These are phyloP conservation scores for Xyrichtys novacula DNA, from an alignment of 2,797 vertebrate species.

Conservation along the genomic window DNA sequence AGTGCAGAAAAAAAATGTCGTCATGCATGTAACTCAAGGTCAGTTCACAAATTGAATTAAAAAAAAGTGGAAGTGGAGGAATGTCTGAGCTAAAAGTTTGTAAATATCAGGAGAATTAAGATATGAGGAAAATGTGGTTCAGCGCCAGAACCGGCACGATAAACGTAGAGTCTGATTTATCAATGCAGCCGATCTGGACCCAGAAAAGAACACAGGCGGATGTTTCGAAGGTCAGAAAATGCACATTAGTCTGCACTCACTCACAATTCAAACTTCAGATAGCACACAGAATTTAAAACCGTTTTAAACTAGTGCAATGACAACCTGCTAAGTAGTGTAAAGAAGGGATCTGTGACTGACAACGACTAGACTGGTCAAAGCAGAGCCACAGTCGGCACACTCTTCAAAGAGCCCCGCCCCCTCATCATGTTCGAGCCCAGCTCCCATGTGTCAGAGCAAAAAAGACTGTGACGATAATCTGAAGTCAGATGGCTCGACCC, in stretches of 20 bases:
- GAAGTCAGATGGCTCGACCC: too few species aligned
- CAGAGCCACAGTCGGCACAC: too few species aligned
- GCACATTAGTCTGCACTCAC: slow-evolving; percentile 61
- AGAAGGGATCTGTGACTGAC: too few species aligned
- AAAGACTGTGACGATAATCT: too few species aligned
- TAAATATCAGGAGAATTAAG: slow-evolving; percentile 40
- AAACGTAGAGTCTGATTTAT: slow-evolving; percentile 69
- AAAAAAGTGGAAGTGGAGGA: slow-evolving; percentile 15
- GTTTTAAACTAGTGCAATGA: slow-evolving; percentile 3
- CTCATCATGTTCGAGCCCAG: too few species aligned
- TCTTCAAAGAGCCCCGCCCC: too few species aligned
- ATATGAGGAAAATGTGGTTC: slow-evolving; percentile 48
- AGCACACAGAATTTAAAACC: slow-evolving; percentile 5
- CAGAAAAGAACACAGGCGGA: slow-evolving; percentile 54
- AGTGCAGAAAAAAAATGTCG: slow-evolving; percentile 10
- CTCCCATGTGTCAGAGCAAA: too few species aligned
- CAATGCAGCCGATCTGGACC: slow-evolving; percentile 62
- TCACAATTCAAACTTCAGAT: slow-evolving; percentile 14
- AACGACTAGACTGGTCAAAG: too few species aligned
- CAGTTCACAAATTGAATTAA: slow-evolving; percentile 18
- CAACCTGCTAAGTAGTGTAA: slow-evolving; percentile 4
- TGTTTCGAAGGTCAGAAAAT: slow-evolving; percentile 39
- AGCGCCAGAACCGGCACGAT: slow-evolving; percentile 67
- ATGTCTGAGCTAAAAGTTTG: slow-evolving; percentile 30
- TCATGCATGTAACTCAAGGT: slow-evolving; percentile 49